phyloP scores from a whole-genome alignment of 2,888 invertebrate genomes.

The Tillus elongatus region DNA sequence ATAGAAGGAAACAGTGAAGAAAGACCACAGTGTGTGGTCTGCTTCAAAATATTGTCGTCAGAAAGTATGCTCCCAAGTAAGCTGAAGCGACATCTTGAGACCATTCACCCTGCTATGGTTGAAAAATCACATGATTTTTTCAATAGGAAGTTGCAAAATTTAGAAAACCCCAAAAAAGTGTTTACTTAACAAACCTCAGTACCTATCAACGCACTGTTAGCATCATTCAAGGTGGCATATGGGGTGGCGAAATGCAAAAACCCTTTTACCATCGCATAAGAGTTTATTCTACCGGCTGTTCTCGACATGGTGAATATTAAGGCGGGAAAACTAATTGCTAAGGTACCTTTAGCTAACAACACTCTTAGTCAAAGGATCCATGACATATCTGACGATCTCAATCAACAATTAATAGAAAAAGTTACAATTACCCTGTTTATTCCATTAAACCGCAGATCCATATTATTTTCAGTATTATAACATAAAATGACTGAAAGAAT shows the following conservation, averaged over 20 bases:
- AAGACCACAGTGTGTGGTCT: constrained; percentile 20
- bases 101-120: too few species aligned
- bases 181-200: constrained; percentile 5
- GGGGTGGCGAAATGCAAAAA: constrained; percentile 1
- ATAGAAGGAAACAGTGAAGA: constrained; percentile 14
- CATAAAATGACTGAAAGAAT: too few species aligned
- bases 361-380: constrained; percentile 3
- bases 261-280: too few species aligned
- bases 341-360: neutral
- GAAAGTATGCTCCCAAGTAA: constrained; percentile 14
- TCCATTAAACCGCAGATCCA: too few species aligned
- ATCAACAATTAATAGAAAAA: constrained; percentile 5
- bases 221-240: constrained; percentile 2
- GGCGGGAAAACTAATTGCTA: neutral
- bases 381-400: constrained; percentile 4
- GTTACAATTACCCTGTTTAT: neutral
- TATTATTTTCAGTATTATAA: too few species aligned
- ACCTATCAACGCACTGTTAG: too few species aligned
- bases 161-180: constrained; percentile 16
- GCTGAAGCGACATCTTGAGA: too few species aligned
- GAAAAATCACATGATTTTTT: too few species aligned
- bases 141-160: too few species aligned
- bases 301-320: too few species aligned
- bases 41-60: constrained; percentile 12
- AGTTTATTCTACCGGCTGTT: too few species aligned